These are phyloP conservation scores for Stictocephala bisonia DNA, from an alignment of 2,888 invertebrate species.

Conservation along the genomic window DNA sequence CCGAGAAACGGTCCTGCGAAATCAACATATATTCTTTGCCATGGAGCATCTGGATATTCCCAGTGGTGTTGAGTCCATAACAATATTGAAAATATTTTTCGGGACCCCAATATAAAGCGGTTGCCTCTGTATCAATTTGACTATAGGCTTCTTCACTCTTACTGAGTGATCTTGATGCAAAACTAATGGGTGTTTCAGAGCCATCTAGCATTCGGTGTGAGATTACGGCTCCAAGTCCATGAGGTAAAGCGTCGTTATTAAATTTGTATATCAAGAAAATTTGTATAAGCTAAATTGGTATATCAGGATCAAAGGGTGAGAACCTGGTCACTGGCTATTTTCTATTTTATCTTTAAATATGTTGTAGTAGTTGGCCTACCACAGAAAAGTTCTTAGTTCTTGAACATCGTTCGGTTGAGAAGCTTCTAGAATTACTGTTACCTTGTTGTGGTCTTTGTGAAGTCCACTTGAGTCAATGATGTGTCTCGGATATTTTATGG, in stretches of 20 bases:
- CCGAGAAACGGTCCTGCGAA: too few species aligned
- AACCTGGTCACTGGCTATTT: constrained; percentile 28
- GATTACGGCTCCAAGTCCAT: constrained; percentile 23
- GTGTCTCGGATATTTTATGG: too few species aligned
- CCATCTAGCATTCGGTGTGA: constrained; percentile 39
- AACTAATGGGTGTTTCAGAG: constrained; percentile 26
- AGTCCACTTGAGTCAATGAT: too few species aligned
- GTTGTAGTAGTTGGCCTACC: constrained; percentile 6
- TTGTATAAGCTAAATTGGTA: constrained; percentile 35
- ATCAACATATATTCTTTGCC: too few species aligned
- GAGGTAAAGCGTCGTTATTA: constrained; percentile 43
- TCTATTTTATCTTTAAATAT: constrained; percentile 5
- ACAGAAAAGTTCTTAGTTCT: too few species aligned
- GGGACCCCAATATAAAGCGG: background rate
- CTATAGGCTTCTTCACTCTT: background rate
- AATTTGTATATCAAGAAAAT: too few species aligned
- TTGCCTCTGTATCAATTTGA: constrained; percentile 12
- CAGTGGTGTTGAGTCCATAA: too few species aligned
- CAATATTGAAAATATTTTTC: too few species aligned
- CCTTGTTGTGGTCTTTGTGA: too few species aligned
- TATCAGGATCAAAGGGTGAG: constrained; percentile 27
- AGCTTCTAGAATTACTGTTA: too few species aligned
- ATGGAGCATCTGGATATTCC: too few species aligned
- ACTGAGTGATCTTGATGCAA: background rate
- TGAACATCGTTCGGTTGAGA: too few species aligned